Percentiles rank a stretch among this genome's conserved stretches.
Conservation (phyloP, 2,888 invertebrate genomes). For the Drosophila nigritarsus region DNA sequence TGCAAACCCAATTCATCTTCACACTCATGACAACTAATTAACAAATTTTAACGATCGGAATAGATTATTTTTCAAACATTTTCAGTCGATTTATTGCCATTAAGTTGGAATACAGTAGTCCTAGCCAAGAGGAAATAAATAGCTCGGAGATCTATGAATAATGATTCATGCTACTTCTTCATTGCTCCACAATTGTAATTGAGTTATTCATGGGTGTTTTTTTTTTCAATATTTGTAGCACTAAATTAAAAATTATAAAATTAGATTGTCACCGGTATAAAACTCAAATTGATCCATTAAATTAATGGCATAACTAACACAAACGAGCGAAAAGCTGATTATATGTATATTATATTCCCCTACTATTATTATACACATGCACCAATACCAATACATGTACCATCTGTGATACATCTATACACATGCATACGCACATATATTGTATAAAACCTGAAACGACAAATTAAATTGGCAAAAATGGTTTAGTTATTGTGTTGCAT, state of each 20-base stretch:
- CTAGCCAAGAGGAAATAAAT: background rate
- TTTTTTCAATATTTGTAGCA: background rate
- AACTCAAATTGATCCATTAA: slow-evolving; percentile 24
- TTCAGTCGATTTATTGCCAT: slow-evolving; percentile 41
- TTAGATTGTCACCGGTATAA: background rate
- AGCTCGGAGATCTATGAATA: background rate
- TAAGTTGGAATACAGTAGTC: background rate
- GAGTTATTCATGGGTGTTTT: background rate
- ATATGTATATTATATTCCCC: slow-evolving; percentile 17
- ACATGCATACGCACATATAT: slow-evolving; percentile 2
- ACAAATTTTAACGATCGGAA: slow-evolving; percentile 20
- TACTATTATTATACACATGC: slow-evolving; percentile 10
- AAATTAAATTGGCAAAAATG: slow-evolving; percentile 45
- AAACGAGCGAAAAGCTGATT: slow-evolving; percentile 41
- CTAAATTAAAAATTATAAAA: background rate
- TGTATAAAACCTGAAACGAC: slow-evolving; percentile 31
- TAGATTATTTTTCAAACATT: slow-evolving; percentile 39
- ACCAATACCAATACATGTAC: no score
- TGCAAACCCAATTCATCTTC: slow-evolving; percentile 19
- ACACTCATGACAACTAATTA: slow-evolving; percentile 37
- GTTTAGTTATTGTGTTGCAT: slow-evolving; percentile 29
- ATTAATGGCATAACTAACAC: slow-evolving; percentile 29
- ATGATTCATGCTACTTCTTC: background rate
- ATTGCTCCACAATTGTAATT: background rate
- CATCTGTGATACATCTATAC: slow-evolving; percentile 25